Conservation (phyloP, 2,888 invertebrate genomes). For the Rhopalosiphum nymphaeae region DNA sequence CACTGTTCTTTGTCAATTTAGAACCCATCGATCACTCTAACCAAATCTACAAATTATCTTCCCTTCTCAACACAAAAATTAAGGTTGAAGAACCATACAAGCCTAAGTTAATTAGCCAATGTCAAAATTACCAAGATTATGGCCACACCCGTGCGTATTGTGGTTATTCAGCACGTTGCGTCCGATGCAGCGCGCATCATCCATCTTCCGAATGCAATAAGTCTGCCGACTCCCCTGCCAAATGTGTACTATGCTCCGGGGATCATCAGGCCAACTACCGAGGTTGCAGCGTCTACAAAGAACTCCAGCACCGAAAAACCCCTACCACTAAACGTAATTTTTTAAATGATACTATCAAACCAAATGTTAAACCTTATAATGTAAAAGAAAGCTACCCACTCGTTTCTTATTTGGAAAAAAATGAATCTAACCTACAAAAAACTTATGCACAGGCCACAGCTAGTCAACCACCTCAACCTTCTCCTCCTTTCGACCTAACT, state of each 20-base stretch:
- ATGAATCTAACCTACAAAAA: not conserved
- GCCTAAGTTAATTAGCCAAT: too few species aligned
- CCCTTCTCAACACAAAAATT: too few species aligned
- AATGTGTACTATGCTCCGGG: not conserved
- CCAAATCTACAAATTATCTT: not conserved
- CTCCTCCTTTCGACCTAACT: not conserved
- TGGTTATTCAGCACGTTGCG: not conserved
- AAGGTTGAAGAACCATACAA: too few species aligned
- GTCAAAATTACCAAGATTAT: too few species aligned
- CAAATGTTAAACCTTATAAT: not conserved
- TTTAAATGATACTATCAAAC: not conserved
- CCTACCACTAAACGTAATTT: not conserved
- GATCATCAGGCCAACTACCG: slow-evolving; percentile 14
- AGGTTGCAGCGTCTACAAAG: not conserved
- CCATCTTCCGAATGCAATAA: slow-evolving; percentile 15
- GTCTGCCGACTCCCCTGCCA: not conserved
- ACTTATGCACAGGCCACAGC: not conserved
- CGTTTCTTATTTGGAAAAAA: not conserved
- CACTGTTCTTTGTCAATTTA: slow-evolving; percentile 14
- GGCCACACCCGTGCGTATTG: not conserved
- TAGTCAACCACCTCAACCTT: not conserved
- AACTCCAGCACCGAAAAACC: not conserved
- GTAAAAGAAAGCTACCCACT: not conserved
- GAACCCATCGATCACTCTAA: not conserved
- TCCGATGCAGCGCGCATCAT: not conserved